Evolutionary conservation across 2,113 vertebrate species (phyloP).

Genomic region (Atractosteus spatula): DNA sequence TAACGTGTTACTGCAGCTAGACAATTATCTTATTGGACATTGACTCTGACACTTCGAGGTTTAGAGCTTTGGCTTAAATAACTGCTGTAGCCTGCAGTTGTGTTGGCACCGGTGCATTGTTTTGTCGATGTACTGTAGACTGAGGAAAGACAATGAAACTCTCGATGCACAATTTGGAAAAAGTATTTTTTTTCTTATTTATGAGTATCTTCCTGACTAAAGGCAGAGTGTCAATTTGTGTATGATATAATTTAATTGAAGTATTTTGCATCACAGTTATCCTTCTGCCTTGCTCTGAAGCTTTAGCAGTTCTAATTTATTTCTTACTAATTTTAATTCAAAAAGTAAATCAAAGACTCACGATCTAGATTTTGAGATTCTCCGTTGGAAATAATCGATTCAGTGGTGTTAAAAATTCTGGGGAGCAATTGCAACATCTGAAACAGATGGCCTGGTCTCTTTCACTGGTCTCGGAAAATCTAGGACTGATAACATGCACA

Average conservation of each 20-base stretch:
- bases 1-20: constrained; percentile 5
- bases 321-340: not conserved
- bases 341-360: too few relatives aligned
- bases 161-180: not conserved
- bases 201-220: too few relatives aligned
- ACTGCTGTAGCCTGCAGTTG: not conserved
- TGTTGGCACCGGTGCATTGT: not conserved
- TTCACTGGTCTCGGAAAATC: not conserved
- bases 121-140: not conserved
- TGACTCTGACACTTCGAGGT: constrained; percentile 24
- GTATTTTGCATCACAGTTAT: too few relatives aligned
- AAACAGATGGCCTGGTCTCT: not conserved
- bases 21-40: constrained; percentile 16
- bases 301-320: not conserved
- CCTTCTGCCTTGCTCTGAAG: not conserved
- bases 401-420: not conserved
- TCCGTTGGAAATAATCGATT: constrained; percentile 14
- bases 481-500: not conserved
- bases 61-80: not conserved
- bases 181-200: too few relatives aligned
- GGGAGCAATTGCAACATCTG: not conserved
- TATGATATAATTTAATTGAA: too few relatives aligned
- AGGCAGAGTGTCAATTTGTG: too few relatives aligned
- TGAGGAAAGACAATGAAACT: not conserved
- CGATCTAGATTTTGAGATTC: not conserved